Percentiles rank a stretch among this genome's conserved stretches.
These are phyloP conservation scores for Sebastes minor DNA, from an alignment of 2,797 vertebrate genomes.

Conservation along the genomic window DNA sequence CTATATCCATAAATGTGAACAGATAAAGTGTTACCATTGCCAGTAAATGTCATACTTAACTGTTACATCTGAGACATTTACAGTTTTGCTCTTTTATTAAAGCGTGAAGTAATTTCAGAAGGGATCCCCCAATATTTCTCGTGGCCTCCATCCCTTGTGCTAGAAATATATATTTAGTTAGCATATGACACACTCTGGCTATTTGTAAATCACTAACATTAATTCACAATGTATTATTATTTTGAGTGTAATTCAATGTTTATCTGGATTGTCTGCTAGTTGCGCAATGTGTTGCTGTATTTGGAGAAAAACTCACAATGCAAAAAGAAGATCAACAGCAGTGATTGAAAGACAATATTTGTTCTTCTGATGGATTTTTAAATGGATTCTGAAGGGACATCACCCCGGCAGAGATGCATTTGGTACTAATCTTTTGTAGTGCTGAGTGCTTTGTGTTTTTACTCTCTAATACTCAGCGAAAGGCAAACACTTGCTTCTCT, in stretches of 20 bases:
- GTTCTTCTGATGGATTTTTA: background rate
- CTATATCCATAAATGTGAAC: background rate
- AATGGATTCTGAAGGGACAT: background rate
- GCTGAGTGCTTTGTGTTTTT: constrained; percentile 40
- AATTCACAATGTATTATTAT: constrained; percentile 14
- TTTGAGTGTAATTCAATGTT: background rate
- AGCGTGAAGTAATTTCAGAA: background rate
- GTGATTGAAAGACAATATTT: constrained; percentile 17
- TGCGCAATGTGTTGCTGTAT: background rate
- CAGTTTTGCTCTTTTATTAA: constrained; percentile 14
- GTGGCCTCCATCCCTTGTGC: background rate
- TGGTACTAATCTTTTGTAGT: constrained; percentile 30
- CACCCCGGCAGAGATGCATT: constrained; percentile 3
- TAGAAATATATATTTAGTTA: constrained; percentile 8
- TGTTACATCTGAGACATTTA: constrained; percentile 27
- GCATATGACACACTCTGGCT: background rate
- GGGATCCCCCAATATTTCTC: background rate
- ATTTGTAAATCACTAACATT: constrained; percentile 8
- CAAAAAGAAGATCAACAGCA: background rate
- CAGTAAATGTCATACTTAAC: constrained; percentile 5
- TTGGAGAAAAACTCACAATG: background rate
- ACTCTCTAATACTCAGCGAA: constrained; percentile 34
- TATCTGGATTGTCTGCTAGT: constrained; percentile 3
- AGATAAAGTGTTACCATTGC: background rate
- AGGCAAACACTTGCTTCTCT: constrained; percentile 50